These are phyloP conservation scores for Oryzias curvinotus DNA, from an alignment of 2,113 vertebrate genomes.

Conservation along the genomic window DNA sequence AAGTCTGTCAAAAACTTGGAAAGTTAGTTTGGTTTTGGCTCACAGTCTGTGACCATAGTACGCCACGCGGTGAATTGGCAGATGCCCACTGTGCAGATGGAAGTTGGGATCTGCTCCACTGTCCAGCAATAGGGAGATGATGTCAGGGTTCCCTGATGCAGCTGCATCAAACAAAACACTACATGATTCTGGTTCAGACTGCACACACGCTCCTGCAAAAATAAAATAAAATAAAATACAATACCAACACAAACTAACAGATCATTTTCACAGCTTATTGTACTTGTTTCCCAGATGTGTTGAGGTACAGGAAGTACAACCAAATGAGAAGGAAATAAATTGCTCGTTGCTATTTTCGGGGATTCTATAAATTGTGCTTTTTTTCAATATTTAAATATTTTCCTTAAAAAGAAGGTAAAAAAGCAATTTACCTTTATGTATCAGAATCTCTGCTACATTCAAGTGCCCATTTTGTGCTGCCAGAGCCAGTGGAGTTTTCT, in stretches of 20 bases:
- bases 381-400: not conserved
- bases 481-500: conserved; percentile 88
- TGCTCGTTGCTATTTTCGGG: no score
- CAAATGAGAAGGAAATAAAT: no score
- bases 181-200: conserved; percentile 83
- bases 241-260: not conserved
- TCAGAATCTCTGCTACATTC: conserved; percentile 83
- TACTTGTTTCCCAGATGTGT: not conserved
- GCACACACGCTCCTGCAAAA: conserved; percentile 82
- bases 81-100: conserved; percentile 87
- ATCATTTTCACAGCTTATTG: not conserved
- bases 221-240: conserved; percentile 5
- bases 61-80: conserved; percentile 92
- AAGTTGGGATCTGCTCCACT: conserved; percentile 90
- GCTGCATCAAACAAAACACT: conserved; percentile 90
- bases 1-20: conserved; percentile 2
- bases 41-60: conserved; percentile 92
- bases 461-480: conserved; percentile 88
- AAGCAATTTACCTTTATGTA: conserved; percentile 82
- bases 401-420: not conserved
- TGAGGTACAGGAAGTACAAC: not conserved
- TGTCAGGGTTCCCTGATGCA: conserved; percentile 89
- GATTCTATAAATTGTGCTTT: not conserved
- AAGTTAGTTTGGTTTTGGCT: conserved; percentile 51
- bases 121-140: conserved; percentile 84